Evolutionary conservation across 2,113 vertebrate species (phyloP).

Genomic region (Dascyllus trimaculatus): DNA sequence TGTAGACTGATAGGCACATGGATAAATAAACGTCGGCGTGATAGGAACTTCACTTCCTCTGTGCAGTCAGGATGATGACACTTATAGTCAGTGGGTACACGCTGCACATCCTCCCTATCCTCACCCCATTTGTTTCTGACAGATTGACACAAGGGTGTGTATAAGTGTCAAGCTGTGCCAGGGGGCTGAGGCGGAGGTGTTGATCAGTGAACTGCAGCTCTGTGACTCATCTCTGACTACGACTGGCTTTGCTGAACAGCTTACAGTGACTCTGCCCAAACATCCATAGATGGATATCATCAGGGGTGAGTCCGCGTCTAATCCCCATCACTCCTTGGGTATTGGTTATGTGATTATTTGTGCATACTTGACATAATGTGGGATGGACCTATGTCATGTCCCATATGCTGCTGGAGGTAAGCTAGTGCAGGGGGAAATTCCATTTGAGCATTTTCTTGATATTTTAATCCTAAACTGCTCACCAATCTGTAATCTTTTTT

Average conservation of each 20-base stretch:
- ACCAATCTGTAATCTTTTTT: constrained; percentile 11
- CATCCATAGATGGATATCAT: constrained; percentile 43
- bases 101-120: constrained; percentile 30
- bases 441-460: background rate
- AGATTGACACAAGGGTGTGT: constrained; percentile 67
- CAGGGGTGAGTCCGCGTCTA: constrained; percentile 37
- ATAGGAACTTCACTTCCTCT: background rate
- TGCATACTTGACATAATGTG: background rate
- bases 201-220: constrained; percentile 72
- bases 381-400: constrained; percentile 4
- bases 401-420: background rate
- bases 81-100: constrained; percentile 5
- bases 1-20: background rate
- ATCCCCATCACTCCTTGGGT: constrained; percentile 12
- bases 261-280: constrained; percentile 39
- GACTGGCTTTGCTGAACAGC: constrained; percentile 36
- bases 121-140: constrained; percentile 68
- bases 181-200: constrained; percentile 65
- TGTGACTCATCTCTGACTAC: constrained; percentile 70
- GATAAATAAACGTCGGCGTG: constrained; percentile 18
- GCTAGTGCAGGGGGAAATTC: background rate
- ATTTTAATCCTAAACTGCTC: constrained; percentile 11
- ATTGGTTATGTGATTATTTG: background rate
- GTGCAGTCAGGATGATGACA: constrained; percentile 37
- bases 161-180: constrained; percentile 57